Evolutionary conservation across 2,888 invertebrate genomes (phyloP), one percentile per base, ranked within the genome.

Genomic region (Acanthosepion pharaonis): DNA sequence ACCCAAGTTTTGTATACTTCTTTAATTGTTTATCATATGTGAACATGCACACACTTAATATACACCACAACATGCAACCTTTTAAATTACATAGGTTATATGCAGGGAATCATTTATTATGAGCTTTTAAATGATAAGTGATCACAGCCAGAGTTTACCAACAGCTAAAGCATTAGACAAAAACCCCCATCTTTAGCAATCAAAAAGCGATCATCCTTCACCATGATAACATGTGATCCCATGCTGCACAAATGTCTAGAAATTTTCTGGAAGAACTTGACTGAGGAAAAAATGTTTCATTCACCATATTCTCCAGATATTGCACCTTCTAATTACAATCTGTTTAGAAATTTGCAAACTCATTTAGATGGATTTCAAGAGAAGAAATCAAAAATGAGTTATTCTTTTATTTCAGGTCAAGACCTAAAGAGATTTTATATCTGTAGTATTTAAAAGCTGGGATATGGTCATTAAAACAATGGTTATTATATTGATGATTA

Each of bases 151-250:
- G 3, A 42, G 42, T 42, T 42, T 42, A 42, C 42, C 42, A 42
- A 42, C 42, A 42, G 42, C 42, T 42, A 42, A 42, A 3, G 42
- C 42, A 42, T 42, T 42, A 3, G 42, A 42, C 42, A 42, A 42
- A 42, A 91, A 91, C 25, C 18, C 42, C n/a, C 91, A 23, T 91
- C 91, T 91, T n/a, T 9, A 91, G 28, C 91, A 91, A 91, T 28
- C 28, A 91, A n/a, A 91, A 91, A 91, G 9, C 0, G 91, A 91
- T 91, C 25, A n/a, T 91, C 9, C 91, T 91, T 91, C 91, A 91
- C 91, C n/a, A 91, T 91, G 91, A 91, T 28, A 91, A 91, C 91
- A 91, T n/a, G 28, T n/a, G 91, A 91, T n/a, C n/a, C n/a, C n/a
- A n/a, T 91, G 42, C 5, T 91, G 91, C n/a, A 91, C 28, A n/a